Base-by-base conservation (phyloP, 2,888 invertebrate genomes). In the Hydrotaea cyrtoneurina region DNA sequence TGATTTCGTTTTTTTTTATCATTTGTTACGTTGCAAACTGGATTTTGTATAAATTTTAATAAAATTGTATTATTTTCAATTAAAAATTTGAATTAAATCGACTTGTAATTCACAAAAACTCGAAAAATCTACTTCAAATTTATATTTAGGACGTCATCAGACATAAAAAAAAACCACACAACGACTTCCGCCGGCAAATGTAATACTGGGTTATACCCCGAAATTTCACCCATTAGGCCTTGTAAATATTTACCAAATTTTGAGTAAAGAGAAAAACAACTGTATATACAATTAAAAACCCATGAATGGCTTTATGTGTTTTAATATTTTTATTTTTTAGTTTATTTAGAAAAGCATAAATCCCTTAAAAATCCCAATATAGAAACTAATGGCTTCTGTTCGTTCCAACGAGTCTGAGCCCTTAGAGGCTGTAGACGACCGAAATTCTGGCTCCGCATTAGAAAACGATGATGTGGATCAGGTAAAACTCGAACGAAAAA, bases 401-500 rank as follows among this genome's bases (percentile, higher is more conserved):
- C 23, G 5, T 19, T 15, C 36, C 8, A 21, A 15, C 13, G 82
- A 71, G 43, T 55, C 46, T 53, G 79, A 69, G 77, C 55, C 74
- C 71, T 15, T 55, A 59, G 74, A 82, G 62, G 21, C 55, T 0
- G 77, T 26, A 53, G 77, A 57, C 59, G 76, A 66, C 39, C 72
- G 43, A 23, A 53, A 69, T 74, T 46, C 66, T 43, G 72, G 66
- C 59, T 79, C 84, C 4, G 64, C n/a, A 21, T n/a, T 62, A 53
- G 79, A 81, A 17, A 57, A 62, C 19, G 76, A 72, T 55, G 71
- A n/a, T 55, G 71, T n/a, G 36, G 39, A 80, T 64, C 78, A 82
- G 83, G 83, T 83, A 85, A 85, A 77, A 72, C 72, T 73, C 69
- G 74, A n/a, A 36, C 31, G 53, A 5, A 39, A 39, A 66, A 26